Conservation (phyloP, 2,113 vertebrate species). For the Misgurnus mizolepis region DNA sequence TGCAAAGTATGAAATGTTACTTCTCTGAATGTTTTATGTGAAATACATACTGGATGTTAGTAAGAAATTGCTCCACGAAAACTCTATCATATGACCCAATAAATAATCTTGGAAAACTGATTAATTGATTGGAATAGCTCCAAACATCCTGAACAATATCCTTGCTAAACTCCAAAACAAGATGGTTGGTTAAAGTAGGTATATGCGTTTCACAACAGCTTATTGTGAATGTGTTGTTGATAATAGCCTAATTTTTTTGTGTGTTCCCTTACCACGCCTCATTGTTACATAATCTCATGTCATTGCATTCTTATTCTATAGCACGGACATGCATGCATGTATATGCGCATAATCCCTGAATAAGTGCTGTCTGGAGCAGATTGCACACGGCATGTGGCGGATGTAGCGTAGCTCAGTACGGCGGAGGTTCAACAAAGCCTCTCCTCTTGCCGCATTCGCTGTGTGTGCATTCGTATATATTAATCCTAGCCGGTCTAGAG, state of each 20-base stretch:
- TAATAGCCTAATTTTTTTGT: conserved; percentile 56
- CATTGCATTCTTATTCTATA: conserved; percentile 56
- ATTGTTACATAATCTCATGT: conserved; percentile 61
- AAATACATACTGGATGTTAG: neutral
- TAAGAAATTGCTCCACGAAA: too few relatives aligned
- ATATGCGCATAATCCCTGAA: conserved; percentile 49
- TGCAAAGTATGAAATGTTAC: neutral
- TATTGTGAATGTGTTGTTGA: conserved; percentile 13
- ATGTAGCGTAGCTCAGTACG: conserved; percentile 53
- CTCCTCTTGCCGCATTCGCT: conserved; percentile 52
- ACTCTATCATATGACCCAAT: too few relatives aligned
- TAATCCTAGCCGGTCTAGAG: conserved; percentile 26
- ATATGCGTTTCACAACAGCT: neutral
- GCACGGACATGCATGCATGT: neutral
- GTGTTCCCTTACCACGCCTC: conserved; percentile 1
- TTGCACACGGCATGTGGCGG: conserved; percentile 55
- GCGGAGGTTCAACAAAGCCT: conserved; percentile 53
- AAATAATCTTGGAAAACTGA: too few relatives aligned
- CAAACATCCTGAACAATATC: too few relatives aligned
- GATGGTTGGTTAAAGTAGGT: neutral
- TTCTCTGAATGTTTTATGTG: conserved; percentile 33
- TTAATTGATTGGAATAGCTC: too few relatives aligned
- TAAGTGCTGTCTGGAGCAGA: conserved; percentile 54
- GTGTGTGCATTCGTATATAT: conserved; percentile 19
- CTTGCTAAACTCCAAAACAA: too few relatives aligned